phyloP scores from a whole-genome alignment of 2,797 vertebrate species.

The Margarornis squamiger region DNA sequence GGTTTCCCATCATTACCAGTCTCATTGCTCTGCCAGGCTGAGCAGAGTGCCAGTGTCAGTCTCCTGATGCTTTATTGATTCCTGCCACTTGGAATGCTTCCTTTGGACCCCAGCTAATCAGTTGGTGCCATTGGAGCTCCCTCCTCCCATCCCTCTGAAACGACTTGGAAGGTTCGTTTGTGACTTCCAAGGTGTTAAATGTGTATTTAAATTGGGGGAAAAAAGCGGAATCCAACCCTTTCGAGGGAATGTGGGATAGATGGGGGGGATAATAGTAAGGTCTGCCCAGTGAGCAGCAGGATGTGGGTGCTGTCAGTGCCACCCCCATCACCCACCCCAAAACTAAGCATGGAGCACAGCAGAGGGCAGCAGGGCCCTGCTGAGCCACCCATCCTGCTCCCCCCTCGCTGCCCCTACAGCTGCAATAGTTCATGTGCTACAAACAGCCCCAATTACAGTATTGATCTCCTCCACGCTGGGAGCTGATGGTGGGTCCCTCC shows the following conservation, averaged over 20 bases:
- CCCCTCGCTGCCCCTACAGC: neutral
- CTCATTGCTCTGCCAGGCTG: conserved; percentile 38
- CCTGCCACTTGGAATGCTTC: neutral
- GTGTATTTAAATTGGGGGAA: neutral
- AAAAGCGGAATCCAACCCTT: neutral
- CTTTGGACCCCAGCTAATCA: conserved; percentile 5
- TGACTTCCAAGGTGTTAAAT: neutral
- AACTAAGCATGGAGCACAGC: neutral
- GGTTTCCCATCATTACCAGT: conserved; percentile 13
- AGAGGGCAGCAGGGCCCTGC: conserved; percentile 26
- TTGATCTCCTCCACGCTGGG: neutral
- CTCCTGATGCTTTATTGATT: conserved; percentile 67
- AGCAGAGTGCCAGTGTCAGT: neutral
- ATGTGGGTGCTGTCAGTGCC: neutral
- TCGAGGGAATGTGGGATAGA: neutral
- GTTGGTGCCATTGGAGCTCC: neutral
- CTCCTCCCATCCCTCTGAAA: neutral
- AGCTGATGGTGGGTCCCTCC: conserved; percentile 1
- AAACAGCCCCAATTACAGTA: conserved; percentile 50
- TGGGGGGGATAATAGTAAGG: too few species aligned
- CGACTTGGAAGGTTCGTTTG: neutral
- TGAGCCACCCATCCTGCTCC: fast-evolving
- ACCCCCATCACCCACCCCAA: neutral
- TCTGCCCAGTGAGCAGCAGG: fast-evolving
- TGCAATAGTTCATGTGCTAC: conserved; percentile 9